Percentiles rank a stretch among this genome's conserved stretches.
Conservation (phyloP, 1,140 invertebrate genomes). For the Penaeus vannamei region DNA sequence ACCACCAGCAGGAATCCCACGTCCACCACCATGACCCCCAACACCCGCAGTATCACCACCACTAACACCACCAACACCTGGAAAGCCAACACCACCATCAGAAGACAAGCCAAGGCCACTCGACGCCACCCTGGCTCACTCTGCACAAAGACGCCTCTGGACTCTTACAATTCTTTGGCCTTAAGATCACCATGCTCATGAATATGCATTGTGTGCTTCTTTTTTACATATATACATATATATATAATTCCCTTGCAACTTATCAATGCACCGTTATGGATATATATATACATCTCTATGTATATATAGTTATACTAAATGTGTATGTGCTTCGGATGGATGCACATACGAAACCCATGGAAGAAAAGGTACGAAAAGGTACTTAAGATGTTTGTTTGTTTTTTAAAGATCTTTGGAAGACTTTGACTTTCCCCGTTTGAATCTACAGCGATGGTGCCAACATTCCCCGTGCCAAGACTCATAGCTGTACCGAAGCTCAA, state of each 20-base stretch:
- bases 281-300: slow-evolving; percentile 26
- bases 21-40: slow-evolving; percentile 23
- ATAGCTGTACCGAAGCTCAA: slow-evolving; percentile 43
- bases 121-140: slow-evolving; percentile 1
- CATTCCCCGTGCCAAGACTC: slow-evolving; percentile 40
- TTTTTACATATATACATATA: slow-evolving; percentile 50
- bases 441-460: slow-evolving; percentile 29
- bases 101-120: background rate
- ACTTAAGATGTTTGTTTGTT: slow-evolving; percentile 6
- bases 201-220: slow-evolving; percentile 55
- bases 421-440: slow-evolving; percentile 22
- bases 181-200: slow-evolving; percentile 55
- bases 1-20: slow-evolving; percentile 43
- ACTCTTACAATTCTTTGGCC: slow-evolving; percentile 40
- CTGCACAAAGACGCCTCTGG: background rate
- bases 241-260: slow-evolving; percentile 34
- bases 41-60: slow-evolving; percentile 57
- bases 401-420: slow-evolving; percentile 30
- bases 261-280: slow-evolving; percentile 47
- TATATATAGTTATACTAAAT: slow-evolving; percentile 1
- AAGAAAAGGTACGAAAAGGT: slow-evolving; percentile 2
- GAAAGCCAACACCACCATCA: background rate
- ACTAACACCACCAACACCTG: slow-evolving; percentile 29
- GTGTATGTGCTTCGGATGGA: slow-evolving; percentile 36
- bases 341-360: slow-evolving; percentile 19